Conservation (phyloP, 2,113 vertebrate species). For the Aspiorhynchus laticeps region DNA sequence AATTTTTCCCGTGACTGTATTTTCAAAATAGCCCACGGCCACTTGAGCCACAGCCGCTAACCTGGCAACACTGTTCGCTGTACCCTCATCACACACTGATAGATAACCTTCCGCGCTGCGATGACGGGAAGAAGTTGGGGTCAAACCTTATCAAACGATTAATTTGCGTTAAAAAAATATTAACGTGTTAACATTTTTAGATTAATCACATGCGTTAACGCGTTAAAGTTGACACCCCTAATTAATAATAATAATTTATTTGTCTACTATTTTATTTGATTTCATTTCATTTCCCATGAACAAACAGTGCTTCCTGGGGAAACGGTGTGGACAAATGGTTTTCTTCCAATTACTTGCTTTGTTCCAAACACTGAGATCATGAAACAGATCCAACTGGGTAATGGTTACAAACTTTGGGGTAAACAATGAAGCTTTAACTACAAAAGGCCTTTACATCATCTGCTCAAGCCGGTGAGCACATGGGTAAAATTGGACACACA, state of each 20-base stretch:
- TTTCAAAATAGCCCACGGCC: no score
- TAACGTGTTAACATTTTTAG: no score
- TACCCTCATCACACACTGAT: no score
- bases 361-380: conserved; percentile 28
- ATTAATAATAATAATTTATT: background rate
- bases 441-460: conserved; percentile 25
- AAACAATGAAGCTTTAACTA: conserved; percentile 20
- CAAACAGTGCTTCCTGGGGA: background rate
- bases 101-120: no score
- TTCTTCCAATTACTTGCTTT: background rate
- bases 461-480: conserved; percentile 1
- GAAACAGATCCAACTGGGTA: conserved; percentile 27
- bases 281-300: background rate
- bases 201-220: no score
- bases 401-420: background rate
- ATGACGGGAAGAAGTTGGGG: no score
- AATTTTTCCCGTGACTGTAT: no score
- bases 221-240: no score
- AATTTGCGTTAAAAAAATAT: no score
- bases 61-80: no score
- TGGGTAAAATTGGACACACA: conserved; percentile 34
- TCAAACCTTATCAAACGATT: no score
- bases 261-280: background rate
- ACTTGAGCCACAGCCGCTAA: no score
- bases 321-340: background rate